These are phyloP conservation scores for Colaptes auratus DNA, from an alignment of 2,113 vertebrate species.

Conservation along the genomic window DNA sequence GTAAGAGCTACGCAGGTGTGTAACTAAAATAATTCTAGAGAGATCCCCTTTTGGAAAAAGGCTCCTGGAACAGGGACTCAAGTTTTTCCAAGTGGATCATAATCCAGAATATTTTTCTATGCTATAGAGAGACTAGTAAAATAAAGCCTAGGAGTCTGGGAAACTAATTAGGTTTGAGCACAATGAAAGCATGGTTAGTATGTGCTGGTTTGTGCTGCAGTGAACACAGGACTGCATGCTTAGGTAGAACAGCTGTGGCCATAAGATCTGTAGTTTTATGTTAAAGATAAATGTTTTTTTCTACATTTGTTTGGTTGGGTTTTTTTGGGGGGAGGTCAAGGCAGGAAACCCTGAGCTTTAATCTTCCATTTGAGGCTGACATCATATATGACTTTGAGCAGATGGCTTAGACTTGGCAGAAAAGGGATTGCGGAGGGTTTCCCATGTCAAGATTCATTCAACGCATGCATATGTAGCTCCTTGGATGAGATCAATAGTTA, in stretches of 20 bases:
- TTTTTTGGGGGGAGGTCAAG: neutral
- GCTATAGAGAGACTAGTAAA: conserved; percentile 19
- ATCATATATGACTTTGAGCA: neutral
- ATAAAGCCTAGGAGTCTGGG: conserved; percentile 47
- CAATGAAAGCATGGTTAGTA: neutral
- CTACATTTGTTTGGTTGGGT: neutral
- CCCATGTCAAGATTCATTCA: neutral
- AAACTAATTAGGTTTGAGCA: conserved; percentile 70
- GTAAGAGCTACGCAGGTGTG: conserved; percentile 26
- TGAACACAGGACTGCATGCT: neutral
- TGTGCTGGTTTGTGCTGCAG: neutral
- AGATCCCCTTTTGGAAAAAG: conserved; percentile 60
- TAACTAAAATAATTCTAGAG: conserved; percentile 27
- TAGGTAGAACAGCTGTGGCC: neutral
- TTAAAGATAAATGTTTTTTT: neutral
- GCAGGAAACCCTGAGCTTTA: neutral
- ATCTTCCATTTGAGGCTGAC: neutral
- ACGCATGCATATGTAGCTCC: neutral
- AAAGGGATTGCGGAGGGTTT: neutral
- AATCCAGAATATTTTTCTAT: conserved; percentile 61
- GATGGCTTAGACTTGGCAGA: neutral
- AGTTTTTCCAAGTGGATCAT: conserved; percentile 65
- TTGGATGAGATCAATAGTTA: neutral
- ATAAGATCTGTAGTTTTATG: neutral
- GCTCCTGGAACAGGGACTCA: conserved; percentile 48